Base-by-base conservation (phyloP, 2,888 invertebrate genomes). In the Aleiodes testaceus region DNA sequence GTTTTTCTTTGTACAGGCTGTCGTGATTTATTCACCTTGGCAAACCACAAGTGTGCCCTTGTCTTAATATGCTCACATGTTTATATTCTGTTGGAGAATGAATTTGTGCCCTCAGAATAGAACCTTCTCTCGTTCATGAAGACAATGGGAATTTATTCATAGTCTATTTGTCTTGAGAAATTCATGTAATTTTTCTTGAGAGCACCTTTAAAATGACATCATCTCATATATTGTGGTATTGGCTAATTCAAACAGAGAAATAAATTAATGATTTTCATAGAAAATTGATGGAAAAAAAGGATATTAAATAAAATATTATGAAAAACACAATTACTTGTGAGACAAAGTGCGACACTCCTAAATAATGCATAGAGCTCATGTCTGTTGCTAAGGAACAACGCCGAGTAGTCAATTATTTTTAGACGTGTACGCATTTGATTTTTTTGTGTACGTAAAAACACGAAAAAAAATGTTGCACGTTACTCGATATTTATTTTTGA, bases 371-470 rank as follows among this genome's bases (percentile, higher is more conserved):
- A 68, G 69, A 67, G 66, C 61, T 61, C 64, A 66, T 69, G 72
- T 69, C 70, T 75, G 77, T 77, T 77, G 73, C 77, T 73, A 77
- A 75, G 77, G 75, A 75, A 70, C 73, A 72, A 66, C 75, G 69
- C 45, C 74, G 64, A 71, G 65, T 69, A 66, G 69, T 66, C 70
- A 74, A 77, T 77, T 77, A 75, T 77, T 77, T 77, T 77, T 77
- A 75, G 77, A 75, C 75, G 70, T 72, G 68, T 72, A 69, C 72
- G 52, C 69, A 69, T 59, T 42, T 59, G 20, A 18, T 5, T 50
- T 18, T 20, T 42, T 42, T 26, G 18, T 59, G 18, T 59, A 59
- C 5, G 36, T 36, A 9, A 36, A 36, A 36, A 36, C 6, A 7
- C 36, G 11, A 7, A 36, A 36, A 26, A 36, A 36, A 36, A 36